Evolutionary conservation across 2,113 vertebrate genomes (phyloP).

Genomic region (Calidris pugnax): DNA sequence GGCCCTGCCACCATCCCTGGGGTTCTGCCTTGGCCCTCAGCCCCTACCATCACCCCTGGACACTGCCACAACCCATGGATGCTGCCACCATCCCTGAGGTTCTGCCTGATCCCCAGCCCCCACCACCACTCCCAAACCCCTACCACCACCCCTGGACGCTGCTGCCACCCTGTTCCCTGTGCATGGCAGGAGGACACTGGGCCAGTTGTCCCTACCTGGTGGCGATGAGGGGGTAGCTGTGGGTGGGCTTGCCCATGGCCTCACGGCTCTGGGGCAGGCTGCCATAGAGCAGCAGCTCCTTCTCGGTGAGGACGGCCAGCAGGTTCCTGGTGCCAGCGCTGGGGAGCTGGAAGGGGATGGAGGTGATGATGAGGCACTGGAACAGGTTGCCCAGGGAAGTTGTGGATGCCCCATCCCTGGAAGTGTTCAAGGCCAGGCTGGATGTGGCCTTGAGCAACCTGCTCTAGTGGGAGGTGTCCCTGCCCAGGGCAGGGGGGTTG

Average conservation of each 20-base stretch:
- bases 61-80: too few species aligned
- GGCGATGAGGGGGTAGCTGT: conserved; percentile 90
- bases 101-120: too few species aligned
- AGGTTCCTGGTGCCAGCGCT: conserved; percentile 84
- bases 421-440: too few species aligned
- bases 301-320: conserved; percentile 88
- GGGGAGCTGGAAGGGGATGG: conserved; percentile 72
- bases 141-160: background rate
- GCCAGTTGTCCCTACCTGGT: conserved; percentile 80
- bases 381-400: too few species aligned
- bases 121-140: background rate
- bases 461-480: too few species aligned
- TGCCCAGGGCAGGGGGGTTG: too few species aligned
- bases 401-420: too few species aligned
- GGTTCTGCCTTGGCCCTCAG: too few species aligned
- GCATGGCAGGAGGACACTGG: background rate
- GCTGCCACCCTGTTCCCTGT: fast-evolving
- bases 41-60: background rate
- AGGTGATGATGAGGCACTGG: too few species aligned
- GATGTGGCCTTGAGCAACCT: too few species aligned
- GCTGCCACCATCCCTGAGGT: background rate
- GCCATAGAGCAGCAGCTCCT: conserved; percentile 88
- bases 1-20: background rate
- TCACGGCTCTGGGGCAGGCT: conserved; percentile 89
- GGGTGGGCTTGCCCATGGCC: conserved; percentile 80